Percentiles rank a stretch among this genome's conserved stretches.
Conservation (phyloP, 2,113 vertebrate species). For the Ranitomeya imitator region DNA sequence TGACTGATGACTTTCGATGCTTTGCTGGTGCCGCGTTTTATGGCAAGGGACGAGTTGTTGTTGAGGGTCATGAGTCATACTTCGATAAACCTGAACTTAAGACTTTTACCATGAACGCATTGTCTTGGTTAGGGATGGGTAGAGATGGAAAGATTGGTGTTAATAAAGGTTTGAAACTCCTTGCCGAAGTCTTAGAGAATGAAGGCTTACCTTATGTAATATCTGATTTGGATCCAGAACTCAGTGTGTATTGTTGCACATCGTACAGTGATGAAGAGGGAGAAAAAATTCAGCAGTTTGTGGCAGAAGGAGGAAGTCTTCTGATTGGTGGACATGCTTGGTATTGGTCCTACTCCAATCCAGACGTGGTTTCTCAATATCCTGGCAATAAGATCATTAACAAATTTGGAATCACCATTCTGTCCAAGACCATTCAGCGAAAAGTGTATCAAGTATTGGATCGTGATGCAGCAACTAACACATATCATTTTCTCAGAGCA, state of each 20-base stretch:
- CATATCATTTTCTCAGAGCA: constrained; percentile 76
- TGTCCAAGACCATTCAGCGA: constrained; percentile 58
- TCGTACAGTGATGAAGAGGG: constrained; percentile 58
- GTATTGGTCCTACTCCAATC: constrained; percentile 68
- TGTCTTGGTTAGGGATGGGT: constrained; percentile 60
- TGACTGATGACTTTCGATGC: constrained; percentile 47
- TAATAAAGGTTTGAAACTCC: neutral
- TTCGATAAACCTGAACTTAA: constrained; percentile 56
- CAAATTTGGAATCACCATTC: constrained; percentile 77
- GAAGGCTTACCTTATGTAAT: constrained; percentile 36
- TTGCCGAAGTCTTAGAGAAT: constrained; percentile 22
- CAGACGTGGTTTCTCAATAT: constrained; percentile 67
- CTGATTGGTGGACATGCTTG: constrained; percentile 75
- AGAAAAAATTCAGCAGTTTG: constrained; percentile 67
- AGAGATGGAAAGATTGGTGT: constrained; percentile 61
- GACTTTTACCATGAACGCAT: constrained; percentile 60
- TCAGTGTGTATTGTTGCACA: constrained; percentile 57
- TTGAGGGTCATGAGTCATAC: constrained; percentile 60
- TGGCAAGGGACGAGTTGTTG: constrained; percentile 61
- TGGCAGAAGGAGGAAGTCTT: constrained; percentile 74
- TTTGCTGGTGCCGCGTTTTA: constrained; percentile 66
- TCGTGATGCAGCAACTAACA: constrained; percentile 51
- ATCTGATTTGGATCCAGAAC: neutral
- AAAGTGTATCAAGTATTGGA: constrained; percentile 64
- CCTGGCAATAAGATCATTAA: constrained; percentile 70